Evolutionary conservation across 2,888 invertebrate species (phyloP).

Genomic region (Lasioglossum leucozonium): DNA sequence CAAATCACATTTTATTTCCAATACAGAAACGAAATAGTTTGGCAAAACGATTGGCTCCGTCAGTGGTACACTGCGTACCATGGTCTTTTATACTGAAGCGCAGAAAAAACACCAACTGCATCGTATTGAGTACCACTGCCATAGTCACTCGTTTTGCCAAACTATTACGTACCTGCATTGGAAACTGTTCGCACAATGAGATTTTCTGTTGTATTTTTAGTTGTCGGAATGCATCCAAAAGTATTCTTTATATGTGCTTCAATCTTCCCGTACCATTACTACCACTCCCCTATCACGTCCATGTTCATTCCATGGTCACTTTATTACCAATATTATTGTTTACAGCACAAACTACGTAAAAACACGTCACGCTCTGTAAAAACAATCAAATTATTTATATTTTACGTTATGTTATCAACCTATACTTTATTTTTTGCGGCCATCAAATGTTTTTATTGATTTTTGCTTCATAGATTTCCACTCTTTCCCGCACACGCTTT

Average conservation of each 20-base stretch:
- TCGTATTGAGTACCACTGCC: neutral
- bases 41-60: conserved; percentile 2
- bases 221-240: neutral
- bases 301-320: neutral
- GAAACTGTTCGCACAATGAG: neutral
- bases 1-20: conserved; percentile 13
- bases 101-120: neutral
- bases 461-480: no score
- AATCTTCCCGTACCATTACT: neutral
- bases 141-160: neutral
- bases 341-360: neutral
- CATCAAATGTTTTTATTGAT: no score
- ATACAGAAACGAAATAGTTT: conserved; percentile 7
- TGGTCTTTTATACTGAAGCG: neutral
- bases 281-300: neutral
- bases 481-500: no score
- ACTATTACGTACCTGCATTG: neutral
- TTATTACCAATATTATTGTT: neutral
- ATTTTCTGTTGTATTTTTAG: neutral
- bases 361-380: neutral
- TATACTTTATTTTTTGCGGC: no score
- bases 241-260: neutral
- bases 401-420: no score
- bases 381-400: neutral
- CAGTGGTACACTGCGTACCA: neutral